These are phyloP conservation scores for Characodon lateralis DNA, from an alignment of 2,797 vertebrate species.

Conservation along the genomic window DNA sequence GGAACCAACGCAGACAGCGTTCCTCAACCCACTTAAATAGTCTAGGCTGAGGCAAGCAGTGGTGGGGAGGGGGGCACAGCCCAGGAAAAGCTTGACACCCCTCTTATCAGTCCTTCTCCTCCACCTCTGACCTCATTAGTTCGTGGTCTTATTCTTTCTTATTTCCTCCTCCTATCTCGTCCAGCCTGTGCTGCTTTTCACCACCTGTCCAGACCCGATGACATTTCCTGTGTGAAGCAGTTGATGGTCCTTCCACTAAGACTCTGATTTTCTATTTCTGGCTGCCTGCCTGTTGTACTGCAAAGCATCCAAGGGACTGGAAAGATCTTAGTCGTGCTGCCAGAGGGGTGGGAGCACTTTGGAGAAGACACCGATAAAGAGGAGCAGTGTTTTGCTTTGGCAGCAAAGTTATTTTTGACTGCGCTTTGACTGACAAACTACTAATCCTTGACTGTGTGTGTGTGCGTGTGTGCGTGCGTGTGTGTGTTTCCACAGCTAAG, in stretches of 20 bases:
- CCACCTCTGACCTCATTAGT: constrained; percentile 50
- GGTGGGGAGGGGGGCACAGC: constrained; percentile 20
- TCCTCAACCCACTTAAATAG: constrained; percentile 77
- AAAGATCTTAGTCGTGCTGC: constrained; percentile 57
- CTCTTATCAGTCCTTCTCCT: constrained; percentile 12
- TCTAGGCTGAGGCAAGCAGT: constrained; percentile 42
- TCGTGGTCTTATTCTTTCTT: constrained; percentile 6
- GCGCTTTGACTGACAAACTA: constrained; percentile 65
- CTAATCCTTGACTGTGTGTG: constrained; percentile 34
- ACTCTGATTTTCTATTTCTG: constrained; percentile 57
- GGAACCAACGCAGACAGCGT: constrained; percentile 69
- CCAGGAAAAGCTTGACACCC: constrained; percentile 37
- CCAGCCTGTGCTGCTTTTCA: constrained; percentile 41
- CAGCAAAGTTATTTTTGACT: constrained; percentile 74
- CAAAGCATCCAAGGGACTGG: constrained; percentile 47
- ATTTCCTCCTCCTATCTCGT: constrained; percentile 10
- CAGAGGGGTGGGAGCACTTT: constrained; percentile 25
- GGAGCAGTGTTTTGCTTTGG: constrained; percentile 66
- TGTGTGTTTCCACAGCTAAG: constrained; percentile 82
- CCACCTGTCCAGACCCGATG: constrained; percentile 49
- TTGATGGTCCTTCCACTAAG: constrained; percentile 40
- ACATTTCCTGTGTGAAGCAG: constrained; percentile 46
- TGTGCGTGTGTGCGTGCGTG: too few species aligned
- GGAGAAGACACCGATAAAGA: constrained; percentile 59
- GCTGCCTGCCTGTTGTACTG: constrained; percentile 58